Conservation (phyloP, 2,797 vertebrate genomes). For the Scolopax bukidnonensis region DNA sequence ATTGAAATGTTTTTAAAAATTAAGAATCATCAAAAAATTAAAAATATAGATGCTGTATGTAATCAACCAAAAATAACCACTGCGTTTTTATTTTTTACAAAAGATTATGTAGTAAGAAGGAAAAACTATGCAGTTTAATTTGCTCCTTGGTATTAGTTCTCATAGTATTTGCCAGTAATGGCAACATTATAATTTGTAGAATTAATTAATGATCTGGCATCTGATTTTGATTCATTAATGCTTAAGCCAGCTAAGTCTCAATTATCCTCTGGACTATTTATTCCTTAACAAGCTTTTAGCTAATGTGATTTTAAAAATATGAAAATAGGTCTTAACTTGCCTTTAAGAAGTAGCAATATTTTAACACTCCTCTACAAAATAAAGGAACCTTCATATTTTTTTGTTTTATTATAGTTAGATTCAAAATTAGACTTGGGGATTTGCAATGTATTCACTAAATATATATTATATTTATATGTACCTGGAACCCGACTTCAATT, state of each 20-base stretch:
- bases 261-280: constrained; percentile 74
- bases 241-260: constrained; percentile 74
- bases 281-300: constrained; percentile 75
- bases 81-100: constrained; percentile 8
- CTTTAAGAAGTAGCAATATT: constrained; percentile 51
- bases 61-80: neutral
- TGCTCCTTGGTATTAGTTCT: constrained; percentile 61
- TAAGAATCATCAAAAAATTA: neutral
- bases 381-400: neutral
- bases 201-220: constrained; percentile 77
- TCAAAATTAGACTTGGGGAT: constrained; percentile 39
- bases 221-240: constrained; percentile 77
- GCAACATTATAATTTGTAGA: constrained; percentile 74
- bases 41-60: neutral
- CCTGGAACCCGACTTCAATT: constrained; percentile 65
- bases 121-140: constrained; percentile 53
- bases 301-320: constrained; percentile 66
- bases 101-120: neutral
- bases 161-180: constrained; percentile 53
- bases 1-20: neutral
- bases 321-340: constrained; percentile 65
- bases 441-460: constrained; percentile 34
- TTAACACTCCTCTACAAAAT: constrained; percentile 43
- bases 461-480: constrained; percentile 54
- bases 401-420: constrained; percentile 8